phyloP scores from a whole-genome alignment of 2,113 vertebrate genomes.

The Nannospalax galili region DNA sequence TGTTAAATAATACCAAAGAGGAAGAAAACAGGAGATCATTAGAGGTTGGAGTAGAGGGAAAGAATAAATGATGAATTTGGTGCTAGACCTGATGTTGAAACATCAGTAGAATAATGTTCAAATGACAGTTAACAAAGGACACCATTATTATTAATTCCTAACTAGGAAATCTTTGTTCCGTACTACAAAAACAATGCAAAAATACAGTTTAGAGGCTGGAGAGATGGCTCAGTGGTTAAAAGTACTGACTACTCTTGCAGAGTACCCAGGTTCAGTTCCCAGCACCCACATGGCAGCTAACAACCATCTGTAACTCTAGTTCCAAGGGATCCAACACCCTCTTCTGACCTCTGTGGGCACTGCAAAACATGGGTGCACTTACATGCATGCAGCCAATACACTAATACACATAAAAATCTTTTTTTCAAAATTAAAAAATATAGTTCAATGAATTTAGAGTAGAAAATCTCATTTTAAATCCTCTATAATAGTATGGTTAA shows the following conservation, averaged over 20 bases:
- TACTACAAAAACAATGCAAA: slow-evolving; percentile 40
- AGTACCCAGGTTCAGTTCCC: too few species aligned
- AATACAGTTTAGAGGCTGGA: background rate
- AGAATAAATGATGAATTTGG: background rate
- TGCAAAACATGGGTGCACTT: too few species aligned
- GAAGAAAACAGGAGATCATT: background rate
- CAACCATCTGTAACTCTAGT: too few species aligned
- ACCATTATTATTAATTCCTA: slow-evolving; percentile 9
- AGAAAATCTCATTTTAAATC: slow-evolving; percentile 40
- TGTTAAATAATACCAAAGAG: background rate
- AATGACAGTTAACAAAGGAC: background rate
- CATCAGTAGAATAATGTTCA: background rate
- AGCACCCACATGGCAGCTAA: too few species aligned
- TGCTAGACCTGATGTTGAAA: slow-evolving; percentile 17
- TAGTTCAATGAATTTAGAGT: too few species aligned
- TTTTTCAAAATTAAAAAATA: too few species aligned
- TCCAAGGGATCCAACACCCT: too few species aligned
- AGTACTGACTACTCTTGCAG: too few species aligned
- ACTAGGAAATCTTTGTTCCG: slow-evolving; percentile 23
- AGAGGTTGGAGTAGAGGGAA: slow-evolving; percentile 11
- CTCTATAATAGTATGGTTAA: background rate
- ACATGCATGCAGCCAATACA: too few species aligned
- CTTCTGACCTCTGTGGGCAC: too few species aligned
- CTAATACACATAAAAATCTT: too few species aligned
- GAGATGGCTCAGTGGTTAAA: too few species aligned